Evolutionary conservation across 2,797 vertebrate species (phyloP), one percentile per base, ranked within the genome.

Genomic region (Dryobates pubescens): DNA sequence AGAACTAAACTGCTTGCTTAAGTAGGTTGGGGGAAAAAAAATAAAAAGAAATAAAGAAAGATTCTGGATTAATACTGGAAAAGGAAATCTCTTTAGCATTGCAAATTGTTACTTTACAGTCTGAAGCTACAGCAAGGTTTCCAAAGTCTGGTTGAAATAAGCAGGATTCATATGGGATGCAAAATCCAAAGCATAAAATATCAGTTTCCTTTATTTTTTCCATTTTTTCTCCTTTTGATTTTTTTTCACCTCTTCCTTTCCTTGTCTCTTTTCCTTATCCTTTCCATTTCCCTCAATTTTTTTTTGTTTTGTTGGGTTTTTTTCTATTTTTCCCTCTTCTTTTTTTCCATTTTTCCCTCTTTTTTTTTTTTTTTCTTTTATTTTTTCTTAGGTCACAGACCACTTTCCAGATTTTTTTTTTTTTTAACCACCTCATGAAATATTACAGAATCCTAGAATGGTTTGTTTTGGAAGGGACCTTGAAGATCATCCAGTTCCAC

Each of bases 81-180:
- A 91, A 88, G 89, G 90, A 95, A 96, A 91, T 93, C 77, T 77
- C 59, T 94, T 95, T 73, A 89, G 56, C 85, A 88, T 95, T 94
- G 81, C 89, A 65, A 76, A 92, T 87, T 93, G 79, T 91, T 89
- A 41, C 63, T 93, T 65, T 91, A 88, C 32, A 76, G 89, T 76
- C 69, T 96, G 83, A 78, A 93, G 92, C 26, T 89, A 64, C 23
- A 47, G 73, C 24, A 92, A 70, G 1, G 17, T 89, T 95, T 95
- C 81, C 69, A 69, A 92, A 93, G 56, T 86, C 89, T 95, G 89
- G 58, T 93, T 96, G 96, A 91, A 93, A 96, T 93, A 94, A 93
- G 67, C 7, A 78, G 23, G 17, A 74, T 75, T 95, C 41, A 86
- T 75, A 56, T 86, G 32, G 82, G 89, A 83, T 8, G 26, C 10